Evolutionary conservation across 2,113 vertebrate genomes (phyloP), one percentile per base, ranked within the genome.

Genomic region (Xiphophorus maculatus): DNA sequence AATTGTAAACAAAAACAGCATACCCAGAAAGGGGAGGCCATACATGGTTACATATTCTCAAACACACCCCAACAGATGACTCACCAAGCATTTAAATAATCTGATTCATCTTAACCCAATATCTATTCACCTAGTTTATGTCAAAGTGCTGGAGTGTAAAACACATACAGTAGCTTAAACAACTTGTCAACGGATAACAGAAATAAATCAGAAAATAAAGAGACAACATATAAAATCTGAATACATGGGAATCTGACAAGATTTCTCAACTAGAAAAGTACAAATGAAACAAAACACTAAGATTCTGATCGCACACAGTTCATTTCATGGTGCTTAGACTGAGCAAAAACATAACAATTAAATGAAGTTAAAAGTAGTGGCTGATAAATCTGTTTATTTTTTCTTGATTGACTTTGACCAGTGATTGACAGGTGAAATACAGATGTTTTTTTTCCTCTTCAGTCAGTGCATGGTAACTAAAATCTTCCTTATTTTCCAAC

Each of bases 181-280:
- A 58, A 48, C 25, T 58, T 58, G 5, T 58, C 22, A 60, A 42
- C 72, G 33, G 67, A 61, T 69, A 66, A 27, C 13, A 74, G 61
- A 77, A 42, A 76, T 77, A 80, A 85, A 90, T 84, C 72, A 71
- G n/a, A 58, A 87, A 90, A 87, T 5, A 82, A 88, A 87, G 76
- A 83, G 80, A 7, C 27, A 83, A 68, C 25, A 71, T 76, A 61
- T 22, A 64, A 83, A 74, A 70, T 48, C 76, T 9, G 12, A 76
- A 30, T 66, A 8, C n/a, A 11, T 67, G 12, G 25, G 66, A 84
- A 85, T 58, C 27, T 77, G 66, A 77, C 12, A 44, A 29, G n/a
- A 71, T 63, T 62, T 28, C 1, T 48, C 35, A 58, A 54, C 3
- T 60, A 15, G 5, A 82, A 76, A 75, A 66, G 66, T 10, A 74